These are phyloP conservation scores for Rousettus madagascariensis DNA, from an alignment of 2,797 vertebrate species.

Conservation along the genomic window DNA sequence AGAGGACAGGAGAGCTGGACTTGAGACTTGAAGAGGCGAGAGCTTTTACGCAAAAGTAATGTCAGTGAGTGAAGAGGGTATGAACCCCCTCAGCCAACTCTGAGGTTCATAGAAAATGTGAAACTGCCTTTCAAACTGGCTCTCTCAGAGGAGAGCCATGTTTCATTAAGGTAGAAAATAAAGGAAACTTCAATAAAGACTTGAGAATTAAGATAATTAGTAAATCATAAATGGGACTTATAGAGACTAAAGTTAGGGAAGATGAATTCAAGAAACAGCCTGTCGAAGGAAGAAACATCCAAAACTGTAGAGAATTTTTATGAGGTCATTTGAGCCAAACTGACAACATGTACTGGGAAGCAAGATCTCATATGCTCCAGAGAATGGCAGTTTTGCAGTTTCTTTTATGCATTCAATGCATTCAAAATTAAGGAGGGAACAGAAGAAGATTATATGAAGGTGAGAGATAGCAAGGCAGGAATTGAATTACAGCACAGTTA, in stretches of 20 bases:
- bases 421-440: too few relatives aligned
- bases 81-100: neutral
- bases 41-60: neutral
- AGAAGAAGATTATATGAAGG: too few relatives aligned
- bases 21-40: neutral
- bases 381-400: too few relatives aligned
- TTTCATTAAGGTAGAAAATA: neutral
- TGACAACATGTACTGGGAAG: too few relatives aligned
- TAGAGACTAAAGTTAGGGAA: neutral
- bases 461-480: too few relatives aligned
- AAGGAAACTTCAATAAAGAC: neutral
- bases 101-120: neutral
- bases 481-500: too few relatives aligned
- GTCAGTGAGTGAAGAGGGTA: neutral
- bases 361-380: too few relatives aligned
- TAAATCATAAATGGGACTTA: neutral
- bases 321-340: too few relatives aligned
- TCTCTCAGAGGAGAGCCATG: neutral
- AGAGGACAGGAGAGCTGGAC: neutral
- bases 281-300: too few relatives aligned
- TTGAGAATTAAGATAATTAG: neutral
- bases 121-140: neutral
- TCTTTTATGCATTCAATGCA: too few relatives aligned
- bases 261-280: neutral
- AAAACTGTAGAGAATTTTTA: too few relatives aligned